Evolutionary conservation across 2,113 vertebrate species (phyloP).

Genomic region (Petrocephalus microphthalmus): DNA sequence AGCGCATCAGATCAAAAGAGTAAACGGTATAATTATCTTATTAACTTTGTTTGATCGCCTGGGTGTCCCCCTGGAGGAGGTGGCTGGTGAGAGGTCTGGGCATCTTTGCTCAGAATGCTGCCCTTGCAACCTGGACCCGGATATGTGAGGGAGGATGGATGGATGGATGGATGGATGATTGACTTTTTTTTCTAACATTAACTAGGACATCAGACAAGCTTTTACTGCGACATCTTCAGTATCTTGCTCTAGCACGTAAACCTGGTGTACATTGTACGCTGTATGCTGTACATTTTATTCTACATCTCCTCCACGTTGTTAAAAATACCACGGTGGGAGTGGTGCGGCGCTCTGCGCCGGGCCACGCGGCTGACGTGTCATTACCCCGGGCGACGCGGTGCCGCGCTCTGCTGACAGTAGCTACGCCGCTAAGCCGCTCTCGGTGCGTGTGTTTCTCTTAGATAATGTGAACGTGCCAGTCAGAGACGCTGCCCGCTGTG

Average conservation of each 20-base stretch:
- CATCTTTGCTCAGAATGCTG: neutral
- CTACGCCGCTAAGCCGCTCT: neutral
- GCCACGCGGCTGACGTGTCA: neutral
- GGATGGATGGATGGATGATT: neutral
- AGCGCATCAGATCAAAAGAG: neutral
- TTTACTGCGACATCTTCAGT: neutral
- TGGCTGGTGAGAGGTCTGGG: neutral
- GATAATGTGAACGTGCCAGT: neutral
- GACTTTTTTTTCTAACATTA: neutral
- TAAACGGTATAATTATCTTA: neutral
- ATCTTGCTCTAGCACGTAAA: neutral
- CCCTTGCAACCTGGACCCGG: neutral
- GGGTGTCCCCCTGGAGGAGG: neutral
- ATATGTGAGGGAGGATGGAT: neutral
- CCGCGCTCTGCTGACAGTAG: neutral
- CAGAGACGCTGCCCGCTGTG: neutral
- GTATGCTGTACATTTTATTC: neutral
- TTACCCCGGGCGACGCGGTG: neutral
- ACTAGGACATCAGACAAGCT: neutral
- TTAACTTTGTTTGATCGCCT: neutral
- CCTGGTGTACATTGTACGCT: neutral
- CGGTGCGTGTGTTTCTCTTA: neutral
- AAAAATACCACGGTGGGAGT: neutral
- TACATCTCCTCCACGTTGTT: neutral
- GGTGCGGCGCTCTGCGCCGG: neutral